Conservation (phyloP, 2,797 vertebrate species). For the Poeciliopsis turneri region DNA sequence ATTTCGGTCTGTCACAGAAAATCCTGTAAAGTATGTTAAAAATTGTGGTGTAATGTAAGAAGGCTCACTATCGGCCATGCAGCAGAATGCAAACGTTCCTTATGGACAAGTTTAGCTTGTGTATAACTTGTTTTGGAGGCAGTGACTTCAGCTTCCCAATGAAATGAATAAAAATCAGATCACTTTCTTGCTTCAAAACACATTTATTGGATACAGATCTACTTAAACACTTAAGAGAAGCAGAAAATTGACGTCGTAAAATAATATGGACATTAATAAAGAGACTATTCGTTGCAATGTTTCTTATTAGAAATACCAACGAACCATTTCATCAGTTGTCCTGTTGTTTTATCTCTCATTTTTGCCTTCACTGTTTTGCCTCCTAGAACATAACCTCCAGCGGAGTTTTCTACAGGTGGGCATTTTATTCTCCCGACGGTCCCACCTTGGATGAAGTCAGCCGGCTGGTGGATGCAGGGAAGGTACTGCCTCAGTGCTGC, state of each 20-base stretch:
- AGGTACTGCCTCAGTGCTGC: slow-evolving; percentile 67
- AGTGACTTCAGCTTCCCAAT: neutral
- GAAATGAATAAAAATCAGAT: neutral
- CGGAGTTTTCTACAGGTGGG: slow-evolving; percentile 94
- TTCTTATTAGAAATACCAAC: neutral
- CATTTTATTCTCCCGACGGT: slow-evolving; percentile 88
- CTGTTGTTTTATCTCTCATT: slow-evolving; percentile 9
- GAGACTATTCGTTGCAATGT: neutral
- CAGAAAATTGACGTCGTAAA: neutral
- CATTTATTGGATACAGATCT: neutral
- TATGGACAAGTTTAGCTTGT: neutral
- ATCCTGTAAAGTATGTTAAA: neutral
- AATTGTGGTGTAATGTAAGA: neutral
- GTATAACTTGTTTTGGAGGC: neutral
- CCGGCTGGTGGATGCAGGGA: slow-evolving; percentile 86
- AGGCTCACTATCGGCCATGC: neutral
- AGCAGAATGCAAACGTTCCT: neutral
- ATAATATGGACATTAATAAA: neutral
- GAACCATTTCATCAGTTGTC: neutral
- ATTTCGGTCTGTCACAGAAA: neutral
- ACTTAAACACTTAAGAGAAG: neutral
- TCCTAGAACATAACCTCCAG: slow-evolving; percentile 84
- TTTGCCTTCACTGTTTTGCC: slow-evolving; percentile 2
- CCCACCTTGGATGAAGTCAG: slow-evolving; percentile 86
- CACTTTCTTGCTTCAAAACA: neutral